Percentiles rank a stretch among this genome's conserved stretches.
phyloP scores from a whole-genome alignment of 2,888 invertebrate genomes.

The Tetropium fuscum region DNA sequence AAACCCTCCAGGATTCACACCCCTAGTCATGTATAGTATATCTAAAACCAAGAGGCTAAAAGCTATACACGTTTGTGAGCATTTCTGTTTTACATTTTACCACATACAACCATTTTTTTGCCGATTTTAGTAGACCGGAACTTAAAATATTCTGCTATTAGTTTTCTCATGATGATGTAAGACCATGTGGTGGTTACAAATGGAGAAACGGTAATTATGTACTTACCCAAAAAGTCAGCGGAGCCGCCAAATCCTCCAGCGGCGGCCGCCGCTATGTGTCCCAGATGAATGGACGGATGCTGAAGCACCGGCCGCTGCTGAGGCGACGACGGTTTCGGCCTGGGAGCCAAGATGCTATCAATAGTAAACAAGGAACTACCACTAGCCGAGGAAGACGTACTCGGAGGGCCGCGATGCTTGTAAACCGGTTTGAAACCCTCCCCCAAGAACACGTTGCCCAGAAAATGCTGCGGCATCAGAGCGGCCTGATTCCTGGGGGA shows the following conservation, averaged over 20 bases:
- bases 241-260: slow-evolving; percentile 72
- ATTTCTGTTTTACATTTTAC: too few relatives aligned
- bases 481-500: slow-evolving; percentile 33
- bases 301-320: slow-evolving; percentile 70
- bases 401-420: slow-evolving; percentile 33
- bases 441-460: slow-evolving; percentile 59
- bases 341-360: slow-evolving; percentile 86
- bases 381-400: slow-evolving; percentile 58
- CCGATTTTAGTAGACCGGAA: too few relatives aligned
- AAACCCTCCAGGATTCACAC: too few relatives aligned
- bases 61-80: too few relatives aligned
- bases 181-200: too few relatives aligned
- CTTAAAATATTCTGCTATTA: too few relatives aligned
- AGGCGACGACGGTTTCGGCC: slow-evolving; percentile 70
- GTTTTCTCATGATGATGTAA: too few relatives aligned
- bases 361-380: slow-evolving; percentile 82
- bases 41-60: too few relatives aligned
- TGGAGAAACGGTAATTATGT: too few relatives aligned
- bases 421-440: slow-evolving; percentile 66
- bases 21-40: too few relatives aligned
- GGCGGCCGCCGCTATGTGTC: slow-evolving; percentile 75
- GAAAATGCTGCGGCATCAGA: slow-evolving; percentile 45
- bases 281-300: slow-evolving; percentile 70
- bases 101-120: too few relatives aligned
- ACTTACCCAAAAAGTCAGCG: slow-evolving; percentile 86